Conservation (phyloP, 2,888 invertebrate genomes). For the Tortrix viridana region DNA sequence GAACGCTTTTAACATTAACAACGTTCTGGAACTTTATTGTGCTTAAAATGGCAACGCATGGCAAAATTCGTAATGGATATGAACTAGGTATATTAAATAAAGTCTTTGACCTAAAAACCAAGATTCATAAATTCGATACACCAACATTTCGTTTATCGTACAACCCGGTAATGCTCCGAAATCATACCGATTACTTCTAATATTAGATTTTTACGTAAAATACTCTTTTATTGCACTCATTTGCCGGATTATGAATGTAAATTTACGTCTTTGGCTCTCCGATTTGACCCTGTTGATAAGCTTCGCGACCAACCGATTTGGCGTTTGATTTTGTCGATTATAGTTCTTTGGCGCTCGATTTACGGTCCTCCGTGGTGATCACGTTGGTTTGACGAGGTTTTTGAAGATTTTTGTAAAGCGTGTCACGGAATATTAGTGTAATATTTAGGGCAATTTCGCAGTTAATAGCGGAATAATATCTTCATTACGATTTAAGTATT, state of each 20-base stretch:
- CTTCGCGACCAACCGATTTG: conserved; percentile 23
- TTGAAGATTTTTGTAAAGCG: conserved; percentile 42
- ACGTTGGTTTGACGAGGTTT: background rate
- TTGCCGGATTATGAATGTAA: conserved; percentile 66
- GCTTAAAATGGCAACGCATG: no score
- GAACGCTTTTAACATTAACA: no score
- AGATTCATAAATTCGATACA: conserved; percentile 24
- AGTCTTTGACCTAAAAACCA: conserved; percentile 7
- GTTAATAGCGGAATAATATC: conserved; percentile 51
- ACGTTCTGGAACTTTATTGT: no score
- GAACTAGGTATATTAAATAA: background rate
- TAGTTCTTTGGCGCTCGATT: conserved; percentile 13
- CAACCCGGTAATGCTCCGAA: conserved; percentile 28
- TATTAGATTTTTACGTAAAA: conserved; percentile 70
- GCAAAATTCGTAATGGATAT: background rate
- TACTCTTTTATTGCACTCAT: conserved; percentile 65
- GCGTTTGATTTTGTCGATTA: conserved; percentile 15
- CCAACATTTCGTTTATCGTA: conserved; percentile 16
- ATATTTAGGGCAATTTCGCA: conserved; percentile 48
- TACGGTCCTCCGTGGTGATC: conserved; percentile 6
- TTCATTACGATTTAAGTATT: conserved; percentile 51
- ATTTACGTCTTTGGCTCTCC: conserved; percentile 53
- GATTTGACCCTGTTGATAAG: conserved; percentile 63
- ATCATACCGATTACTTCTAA: conserved; percentile 51
- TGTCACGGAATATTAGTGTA: conserved; percentile 47